Conservation (phyloP, 1,140 invertebrate species). For the Rhysida immarginata region DNA sequence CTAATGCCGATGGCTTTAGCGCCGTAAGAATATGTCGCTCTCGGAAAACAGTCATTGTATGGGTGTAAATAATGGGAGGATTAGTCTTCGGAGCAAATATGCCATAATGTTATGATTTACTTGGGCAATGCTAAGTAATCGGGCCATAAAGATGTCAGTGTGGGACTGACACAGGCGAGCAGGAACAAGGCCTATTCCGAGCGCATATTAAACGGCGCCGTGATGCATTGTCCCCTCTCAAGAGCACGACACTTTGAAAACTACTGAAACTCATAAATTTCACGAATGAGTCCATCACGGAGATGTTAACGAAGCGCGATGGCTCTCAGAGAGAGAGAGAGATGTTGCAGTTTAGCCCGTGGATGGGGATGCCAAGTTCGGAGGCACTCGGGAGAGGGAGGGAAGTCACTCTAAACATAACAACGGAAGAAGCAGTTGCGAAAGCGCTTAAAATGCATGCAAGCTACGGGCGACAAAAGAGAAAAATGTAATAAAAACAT, state of each 20-base stretch:
- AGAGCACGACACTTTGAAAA: background rate
- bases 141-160: conserved; percentile 4
- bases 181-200: background rate
- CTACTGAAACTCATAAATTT: background rate
- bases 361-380: too few relatives aligned
- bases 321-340: background rate
- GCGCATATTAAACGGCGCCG: background rate
- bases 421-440: too few relatives aligned
- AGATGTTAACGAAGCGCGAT: background rate
- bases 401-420: background rate
- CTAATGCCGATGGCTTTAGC: background rate
- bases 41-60: background rate
- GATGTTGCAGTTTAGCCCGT: too few relatives aligned
- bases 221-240: background rate
- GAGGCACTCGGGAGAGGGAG: background rate
- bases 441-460: too few relatives aligned
- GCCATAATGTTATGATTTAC: conserved; percentile 6
- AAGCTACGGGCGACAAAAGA: too few relatives aligned
- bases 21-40: background rate
- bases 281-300: background rate
- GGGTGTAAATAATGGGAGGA: conserved; percentile 2
- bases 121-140: background rate
- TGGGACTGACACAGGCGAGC: background rate
- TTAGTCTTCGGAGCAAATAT: conserved; percentile 6
- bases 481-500: too few relatives aligned